Conservation (phyloP, 1,140 invertebrate genomes). For the Anoplolepis gracilipes region DNA sequence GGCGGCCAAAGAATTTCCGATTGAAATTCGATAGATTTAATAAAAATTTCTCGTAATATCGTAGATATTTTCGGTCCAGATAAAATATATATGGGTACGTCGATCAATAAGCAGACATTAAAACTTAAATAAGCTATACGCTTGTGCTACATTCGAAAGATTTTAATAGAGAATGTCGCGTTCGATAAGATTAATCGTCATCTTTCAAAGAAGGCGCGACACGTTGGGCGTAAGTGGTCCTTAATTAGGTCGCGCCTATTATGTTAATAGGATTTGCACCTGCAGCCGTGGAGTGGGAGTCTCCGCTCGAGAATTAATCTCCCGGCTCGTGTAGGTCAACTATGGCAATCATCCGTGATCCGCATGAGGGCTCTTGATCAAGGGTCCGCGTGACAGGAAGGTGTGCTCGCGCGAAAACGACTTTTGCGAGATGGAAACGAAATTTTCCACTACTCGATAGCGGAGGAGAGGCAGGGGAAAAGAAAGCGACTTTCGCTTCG, state of each 20-base stretch:
- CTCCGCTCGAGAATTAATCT: slow-evolving; percentile 23
- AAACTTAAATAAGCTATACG: slow-evolving; percentile 9
- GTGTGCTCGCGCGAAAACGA: background rate
- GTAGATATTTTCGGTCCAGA: background rate
- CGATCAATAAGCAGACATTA: slow-evolving; percentile 1
- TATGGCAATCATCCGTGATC: slow-evolving; percentile 42
- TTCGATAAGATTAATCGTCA: slow-evolving; percentile 27
- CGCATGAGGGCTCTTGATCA: slow-evolving; percentile 36
- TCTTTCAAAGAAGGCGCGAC: slow-evolving; percentile 41
- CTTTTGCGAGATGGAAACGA: slow-evolving; percentile 56
- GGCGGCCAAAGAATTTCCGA: background rate
- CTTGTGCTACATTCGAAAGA: slow-evolving; percentile 20
- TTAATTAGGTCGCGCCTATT: slow-evolving; percentile 56
- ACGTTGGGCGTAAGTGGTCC: slow-evolving; percentile 39
- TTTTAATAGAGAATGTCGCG: slow-evolving; percentile 41
- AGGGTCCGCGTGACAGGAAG: slow-evolving; percentile 19
- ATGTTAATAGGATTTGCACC: slow-evolving; percentile 56
- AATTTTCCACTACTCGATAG: slow-evolving; percentile 53
- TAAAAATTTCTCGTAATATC: background rate
- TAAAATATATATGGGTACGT: background rate
- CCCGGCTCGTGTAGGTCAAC: slow-evolving; percentile 32
- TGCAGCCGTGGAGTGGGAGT: slow-evolving; percentile 12
- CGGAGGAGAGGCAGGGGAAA: slow-evolving; percentile 6
- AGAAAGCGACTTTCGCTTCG: slow-evolving; percentile 33
- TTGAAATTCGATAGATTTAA: background rate